Percentiles rank a stretch among this genome's conserved stretches.
Conservation (phyloP, 1,140 invertebrate genomes). For the Ceratosolen solmsi region DNA sequence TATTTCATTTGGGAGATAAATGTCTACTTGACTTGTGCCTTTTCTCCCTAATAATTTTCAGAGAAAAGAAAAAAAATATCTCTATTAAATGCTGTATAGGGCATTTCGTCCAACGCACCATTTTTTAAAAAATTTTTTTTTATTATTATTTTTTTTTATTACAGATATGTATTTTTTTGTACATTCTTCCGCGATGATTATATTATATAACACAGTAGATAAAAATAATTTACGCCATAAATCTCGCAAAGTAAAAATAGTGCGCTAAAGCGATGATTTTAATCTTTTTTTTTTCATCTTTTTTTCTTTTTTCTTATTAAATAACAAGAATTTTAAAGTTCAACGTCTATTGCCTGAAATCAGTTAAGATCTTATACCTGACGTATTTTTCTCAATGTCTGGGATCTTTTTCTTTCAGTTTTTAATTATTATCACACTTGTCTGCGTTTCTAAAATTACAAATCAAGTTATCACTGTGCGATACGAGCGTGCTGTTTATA, state of each 20-base stretch:
- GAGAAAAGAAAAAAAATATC: slow-evolving; percentile 33
- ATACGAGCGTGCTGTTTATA: slow-evolving; percentile 22
- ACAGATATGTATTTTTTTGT: slow-evolving; percentile 36
- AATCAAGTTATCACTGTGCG: slow-evolving; percentile 25
- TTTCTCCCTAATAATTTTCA: slow-evolving; percentile 32
- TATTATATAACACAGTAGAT: slow-evolving; percentile 11
- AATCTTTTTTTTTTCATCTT: slow-evolving; percentile 11
- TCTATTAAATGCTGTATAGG: slow-evolving; percentile 15
- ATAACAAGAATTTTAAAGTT: slow-evolving; percentile 32
- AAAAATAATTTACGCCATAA: slow-evolving; percentile 15
- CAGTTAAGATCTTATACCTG: slow-evolving; percentile 15
- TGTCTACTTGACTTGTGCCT: slow-evolving; percentile 44
- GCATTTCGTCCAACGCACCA: slow-evolving; percentile 19
- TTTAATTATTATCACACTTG: slow-evolving; percentile 37
- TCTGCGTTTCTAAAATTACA: slow-evolving; percentile 41
- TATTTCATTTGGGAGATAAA: slow-evolving; percentile 39
- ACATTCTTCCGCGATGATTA: slow-evolving; percentile 7
- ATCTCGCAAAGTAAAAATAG: slow-evolving; percentile 27
- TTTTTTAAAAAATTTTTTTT: slow-evolving; percentile 22
- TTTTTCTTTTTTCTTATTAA: neutral
- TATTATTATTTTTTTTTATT: neutral
- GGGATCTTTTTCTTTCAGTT: slow-evolving; percentile 27
- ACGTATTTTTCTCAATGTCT: slow-evolving; percentile 29
- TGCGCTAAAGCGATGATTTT: slow-evolving; percentile 14
- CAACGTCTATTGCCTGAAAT: slow-evolving; percentile 38